Base-by-base conservation (phyloP, 2,797 vertebrate genomes). In the Distichodus sexfasciatus region DNA sequence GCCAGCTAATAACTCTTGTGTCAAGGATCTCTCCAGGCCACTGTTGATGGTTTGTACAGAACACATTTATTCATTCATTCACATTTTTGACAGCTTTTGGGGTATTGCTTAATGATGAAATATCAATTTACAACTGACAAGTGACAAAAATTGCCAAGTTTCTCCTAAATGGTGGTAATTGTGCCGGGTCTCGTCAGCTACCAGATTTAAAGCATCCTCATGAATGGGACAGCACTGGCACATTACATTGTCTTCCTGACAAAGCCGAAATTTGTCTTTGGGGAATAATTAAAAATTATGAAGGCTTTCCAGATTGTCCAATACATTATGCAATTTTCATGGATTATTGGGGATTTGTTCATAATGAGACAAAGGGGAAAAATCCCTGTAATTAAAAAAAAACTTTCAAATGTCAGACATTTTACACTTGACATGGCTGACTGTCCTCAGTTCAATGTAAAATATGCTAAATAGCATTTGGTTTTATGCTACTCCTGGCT, bases 1-100 rank as follows among this genome's bases (percentile, higher is more conserved):
- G 41, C 23, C 41, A 26, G 41, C 64, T 48, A 53, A 74, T 69
- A 58, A 51, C 50, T 51, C 53, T 38, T 10, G 14, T 43, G 14
- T 38, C 1, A 35, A 28, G 31, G 48, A 43, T 40, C 33, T 46
- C 41, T 41, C 24, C 48, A 15, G 21, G 19, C 24, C 19, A 14
- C 36, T n/a, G n/a, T 17, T 28, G 23, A 15, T 40, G 35, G 43
- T 61, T 19, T 66, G 7, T 50, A 31, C 63, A 24, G 29, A 7
- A 28, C 5, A 31, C 17, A 44, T 51, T 44, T 47, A 17, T 51
- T 40, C 17, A 8, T 5, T 6, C 12, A 23, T 15, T n/a, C n/a
- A n/a, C 14, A 26, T 46, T 53, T 57, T 70, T 35, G 17, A 44
- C 19, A 33, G 17, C 10, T 23, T 58, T 53, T 41, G 29, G n/a